These are phyloP conservation scores for Pristis pectinata DNA, from an alignment of 2,797 vertebrate genomes.

Conservation along the genomic window DNA sequence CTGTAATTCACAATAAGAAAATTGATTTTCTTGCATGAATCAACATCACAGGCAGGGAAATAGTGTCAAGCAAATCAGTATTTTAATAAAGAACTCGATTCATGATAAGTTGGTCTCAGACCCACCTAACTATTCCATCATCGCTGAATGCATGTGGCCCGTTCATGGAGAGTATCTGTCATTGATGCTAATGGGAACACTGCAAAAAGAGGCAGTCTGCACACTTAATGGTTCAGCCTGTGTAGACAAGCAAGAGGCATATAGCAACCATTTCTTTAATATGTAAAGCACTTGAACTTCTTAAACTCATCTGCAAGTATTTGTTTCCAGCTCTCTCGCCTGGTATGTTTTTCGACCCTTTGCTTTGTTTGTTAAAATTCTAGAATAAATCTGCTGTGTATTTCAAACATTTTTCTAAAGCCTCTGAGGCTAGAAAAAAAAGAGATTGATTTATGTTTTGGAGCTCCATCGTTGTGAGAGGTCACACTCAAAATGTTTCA, in stretches of 20 bases:
- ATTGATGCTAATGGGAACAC: neutral
- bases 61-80: neutral
- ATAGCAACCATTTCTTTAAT: slow-evolving; percentile 1
- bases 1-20: neutral
- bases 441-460: neutral
- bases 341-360: neutral
- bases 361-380: neutral
- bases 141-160: neutral
- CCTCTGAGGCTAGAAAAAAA: neutral
- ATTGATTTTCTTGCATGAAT: neutral
- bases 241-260: neutral
- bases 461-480: neutral
- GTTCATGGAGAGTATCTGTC: neutral
- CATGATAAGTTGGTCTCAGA: neutral
- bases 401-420: neutral
- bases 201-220: neutral
- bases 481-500: neutral
- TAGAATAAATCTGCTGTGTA: neutral
- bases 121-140: neutral
- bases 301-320: neutral
- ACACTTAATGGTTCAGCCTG: neutral
- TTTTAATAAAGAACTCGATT: neutral
- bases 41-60: neutral
- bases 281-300: neutral
- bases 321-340: neutral